Percentiles rank a stretch among this genome's conserved stretches.
Evolutionary conservation across 2,113 vertebrate genomes (phyloP).

Genomic region (Vulpes vulpes): DNA sequence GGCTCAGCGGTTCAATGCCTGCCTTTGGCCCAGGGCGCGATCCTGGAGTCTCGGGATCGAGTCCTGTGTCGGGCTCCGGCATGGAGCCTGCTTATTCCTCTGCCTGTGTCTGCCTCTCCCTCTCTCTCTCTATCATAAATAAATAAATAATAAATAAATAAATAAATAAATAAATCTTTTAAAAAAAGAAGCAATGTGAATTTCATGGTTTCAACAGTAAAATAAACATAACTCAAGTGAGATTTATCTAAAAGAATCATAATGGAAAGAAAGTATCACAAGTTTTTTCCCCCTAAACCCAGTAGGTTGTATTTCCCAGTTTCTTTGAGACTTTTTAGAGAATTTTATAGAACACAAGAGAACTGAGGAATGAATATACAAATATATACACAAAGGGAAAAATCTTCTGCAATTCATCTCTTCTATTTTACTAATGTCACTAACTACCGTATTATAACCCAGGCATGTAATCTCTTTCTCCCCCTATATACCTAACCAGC

Average conservation of each 20-base stretch:
- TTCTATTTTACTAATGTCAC: neutral
- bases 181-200: neutral
- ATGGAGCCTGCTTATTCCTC: too few species aligned
- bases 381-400: neutral
- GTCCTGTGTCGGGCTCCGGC: too few species aligned
- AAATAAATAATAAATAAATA: too few species aligned
- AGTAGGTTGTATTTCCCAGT: neutral
- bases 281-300: neutral
- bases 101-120: too few species aligned
- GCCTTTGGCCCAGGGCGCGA: too few species aligned
- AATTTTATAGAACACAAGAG: neutral
- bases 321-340: neutral
- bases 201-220: neutral
- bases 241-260: slow-evolving; percentile 1
- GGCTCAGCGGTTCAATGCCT: too few species aligned
- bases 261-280: neutral
- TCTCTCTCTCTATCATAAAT: too few species aligned
- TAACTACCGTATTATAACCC: neutral
- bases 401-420: neutral
- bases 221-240: neutral
- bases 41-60: too few species aligned
- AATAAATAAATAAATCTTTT: too few species aligned
- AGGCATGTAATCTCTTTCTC: neutral
- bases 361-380: neutral
- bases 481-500: neutral